Base-by-base conservation (phyloP, 2,113 vertebrate genomes). In the Phoxinus phoxinus region DNA sequence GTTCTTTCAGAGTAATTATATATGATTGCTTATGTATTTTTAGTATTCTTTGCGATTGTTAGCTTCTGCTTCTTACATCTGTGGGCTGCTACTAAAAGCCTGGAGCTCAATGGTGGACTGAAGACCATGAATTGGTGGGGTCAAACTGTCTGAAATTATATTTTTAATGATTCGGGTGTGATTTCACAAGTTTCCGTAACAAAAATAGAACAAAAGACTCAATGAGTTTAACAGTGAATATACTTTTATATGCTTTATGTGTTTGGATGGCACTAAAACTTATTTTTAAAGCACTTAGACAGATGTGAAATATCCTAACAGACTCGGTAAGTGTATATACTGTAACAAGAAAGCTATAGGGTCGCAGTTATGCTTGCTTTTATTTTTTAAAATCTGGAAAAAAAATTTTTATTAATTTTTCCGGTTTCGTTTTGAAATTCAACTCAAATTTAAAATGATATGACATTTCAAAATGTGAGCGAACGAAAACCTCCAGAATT, bases 281-380 rank as follows among this genome's bases (percentile, higher is more conserved):
- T 82, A 75, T 85, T 88, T 85, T 80, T 76, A 59, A 84, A 51
- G 67, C 78, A 73, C 30, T 87, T 53, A 78, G 72, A 84, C 51
- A 17, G 53, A 74, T 83, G 73, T 63, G 71, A 85, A 84, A 83
- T 27, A 13, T 35, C n/a, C 76, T 63, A 63, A 46, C 21, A 63
- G n/a, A 44, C 15, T 80, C 17, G 4, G 3, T 37, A 53, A 25
- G 27, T 27, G 17, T 56, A 59, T 79, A 46, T 17, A 63, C n/a
- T n/a, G n/a, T 21, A 78, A 58, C 1, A 75, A 76, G 13, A 76
- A 51, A 76, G 46, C 15, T 48, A 44, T 44, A 51, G 46, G 23
- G 32, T 59, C 17, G 75, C 30, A 58, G 51, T 21, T 56, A 21
- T 56, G 2, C 19, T 56, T 56, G 17, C 51, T 53, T 41, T 8